Evolutionary conservation across 2,888 invertebrate species (phyloP).

Genomic region (Drosophila basisetae): DNA sequence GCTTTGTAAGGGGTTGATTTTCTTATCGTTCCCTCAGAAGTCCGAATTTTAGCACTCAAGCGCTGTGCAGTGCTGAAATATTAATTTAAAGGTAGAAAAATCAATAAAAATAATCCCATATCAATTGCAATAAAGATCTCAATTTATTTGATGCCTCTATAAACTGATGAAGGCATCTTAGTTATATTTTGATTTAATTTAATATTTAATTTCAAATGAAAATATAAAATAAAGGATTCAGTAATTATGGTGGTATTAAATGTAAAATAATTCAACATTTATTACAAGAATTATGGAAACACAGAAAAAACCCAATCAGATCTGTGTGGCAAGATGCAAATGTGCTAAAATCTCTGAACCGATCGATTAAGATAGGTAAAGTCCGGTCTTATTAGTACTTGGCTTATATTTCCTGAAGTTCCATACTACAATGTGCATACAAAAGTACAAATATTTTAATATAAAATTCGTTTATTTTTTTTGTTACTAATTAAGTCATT

Average conservation of each 20-base stretch:
- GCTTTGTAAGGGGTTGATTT: constrained; percentile 46
- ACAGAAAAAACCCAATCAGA: neutral
- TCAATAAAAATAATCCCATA: constrained; percentile 6
- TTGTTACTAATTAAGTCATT: constrained; percentile 4
- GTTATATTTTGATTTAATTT: neutral
- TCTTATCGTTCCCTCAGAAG: constrained; percentile 20
- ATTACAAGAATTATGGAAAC: neutral
- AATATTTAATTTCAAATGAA: neutral
- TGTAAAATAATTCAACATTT: neutral
- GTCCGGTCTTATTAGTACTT: neutral
- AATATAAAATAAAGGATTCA: neutral
- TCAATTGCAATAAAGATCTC: neutral
- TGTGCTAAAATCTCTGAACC: neutral
- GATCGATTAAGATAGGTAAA: neutral
- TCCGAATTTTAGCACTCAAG: constrained; percentile 12
- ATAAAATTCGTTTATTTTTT: neutral
- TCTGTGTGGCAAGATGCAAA: no score
- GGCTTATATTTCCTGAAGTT: neutral
- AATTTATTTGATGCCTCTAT: neutral
- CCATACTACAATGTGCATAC: neutral
- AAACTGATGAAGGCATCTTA: neutral
- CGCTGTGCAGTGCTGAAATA: constrained; percentile 18
- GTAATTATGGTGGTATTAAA: no score
- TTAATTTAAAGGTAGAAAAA: neutral
- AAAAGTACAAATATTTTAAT: neutral